Evolutionary conservation across 2,888 invertebrate genomes (phyloP).

Genomic region (Harmothoe impar): DNA sequence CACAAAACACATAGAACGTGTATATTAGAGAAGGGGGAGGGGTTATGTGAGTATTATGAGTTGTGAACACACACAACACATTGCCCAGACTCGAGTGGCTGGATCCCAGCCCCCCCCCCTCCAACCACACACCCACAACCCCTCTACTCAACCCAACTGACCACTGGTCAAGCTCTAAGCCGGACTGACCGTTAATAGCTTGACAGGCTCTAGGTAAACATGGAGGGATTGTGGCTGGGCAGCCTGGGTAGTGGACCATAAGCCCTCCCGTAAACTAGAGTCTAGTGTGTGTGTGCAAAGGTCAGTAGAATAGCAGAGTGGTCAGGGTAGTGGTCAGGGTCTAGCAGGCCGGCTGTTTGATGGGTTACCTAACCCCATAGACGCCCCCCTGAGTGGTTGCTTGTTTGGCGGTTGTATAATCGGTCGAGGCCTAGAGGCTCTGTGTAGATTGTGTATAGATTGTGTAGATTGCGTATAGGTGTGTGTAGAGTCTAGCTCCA

Average conservation of each 20-base stretch:
- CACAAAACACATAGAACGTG: no score
- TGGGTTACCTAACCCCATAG: constrained; percentile 17
- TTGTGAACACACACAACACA: no score
- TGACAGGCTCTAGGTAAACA: constrained; percentile 26
- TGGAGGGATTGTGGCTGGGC: neutral
- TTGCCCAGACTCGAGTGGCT: neutral
- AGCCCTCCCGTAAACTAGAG: constrained; percentile 21
- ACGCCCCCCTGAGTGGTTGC: neutral
- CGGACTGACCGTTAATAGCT: constrained; percentile 21
- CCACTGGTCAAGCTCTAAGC: neutral
- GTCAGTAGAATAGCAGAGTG: neutral
- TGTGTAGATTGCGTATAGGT: neutral
- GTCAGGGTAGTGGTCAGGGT: neutral
- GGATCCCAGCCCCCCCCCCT: neutral
- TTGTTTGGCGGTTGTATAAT: neutral
- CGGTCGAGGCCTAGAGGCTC: neutral
- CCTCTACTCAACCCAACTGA: neutral
- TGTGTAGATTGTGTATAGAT: neutral
- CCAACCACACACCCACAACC: neutral
- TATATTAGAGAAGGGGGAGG: no score
- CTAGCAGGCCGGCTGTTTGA: neutral
- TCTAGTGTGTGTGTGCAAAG: constrained; percentile 23
- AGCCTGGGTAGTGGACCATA: neutral
- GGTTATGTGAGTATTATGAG: no score
- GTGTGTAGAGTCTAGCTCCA: constrained; percentile 1